Conservation (phyloP, 2,888 invertebrate species). For the Brassicogethes aeneus region DNA sequence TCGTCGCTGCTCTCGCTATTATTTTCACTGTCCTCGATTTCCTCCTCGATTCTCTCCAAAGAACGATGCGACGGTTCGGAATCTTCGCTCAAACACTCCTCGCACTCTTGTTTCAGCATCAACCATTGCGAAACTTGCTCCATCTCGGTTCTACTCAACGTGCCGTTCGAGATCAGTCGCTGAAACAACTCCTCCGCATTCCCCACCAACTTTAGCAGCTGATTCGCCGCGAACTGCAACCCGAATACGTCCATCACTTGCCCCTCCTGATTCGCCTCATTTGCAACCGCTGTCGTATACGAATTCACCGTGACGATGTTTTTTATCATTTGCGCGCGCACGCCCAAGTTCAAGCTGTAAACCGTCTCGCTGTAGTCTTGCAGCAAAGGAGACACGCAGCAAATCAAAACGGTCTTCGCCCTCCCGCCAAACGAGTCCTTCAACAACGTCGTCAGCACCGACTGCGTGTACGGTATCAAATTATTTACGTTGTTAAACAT, state of each 20-base stretch:
- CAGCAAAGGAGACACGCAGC: slow-evolving; percentile 63
- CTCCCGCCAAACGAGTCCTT: slow-evolving; percentile 70
- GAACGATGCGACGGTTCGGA: slow-evolving; percentile 46
- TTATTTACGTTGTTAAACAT: slow-evolving; percentile 25
- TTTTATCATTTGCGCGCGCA: slow-evolving; percentile 58
- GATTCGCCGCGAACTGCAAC: slow-evolving; percentile 73
- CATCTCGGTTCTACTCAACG: slow-evolving; percentile 61
- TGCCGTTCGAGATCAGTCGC: slow-evolving; percentile 60
- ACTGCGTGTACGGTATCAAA: slow-evolving; percentile 49
- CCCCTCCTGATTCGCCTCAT: slow-evolving; percentile 28
- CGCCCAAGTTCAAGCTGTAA: slow-evolving; percentile 57
- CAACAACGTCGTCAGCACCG: slow-evolving; percentile 58
- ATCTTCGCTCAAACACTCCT: slow-evolving; percentile 62
- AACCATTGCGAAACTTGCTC: slow-evolving; percentile 77
- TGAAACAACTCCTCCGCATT: slow-evolving; percentile 80
- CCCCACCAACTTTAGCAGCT: slow-evolving; percentile 72
- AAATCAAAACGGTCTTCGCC: slow-evolving; percentile 63
- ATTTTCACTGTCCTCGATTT: slow-evolving; percentile 36
- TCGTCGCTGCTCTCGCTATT: slow-evolving; percentile 36
- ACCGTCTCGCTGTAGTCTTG: slow-evolving; percentile 60
- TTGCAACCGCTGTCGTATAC: slow-evolving; percentile 35
- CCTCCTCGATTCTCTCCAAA: slow-evolving; percentile 49
- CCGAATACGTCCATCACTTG: slow-evolving; percentile 56
- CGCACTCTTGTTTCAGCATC: slow-evolving; percentile 78
- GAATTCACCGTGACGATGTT: slow-evolving; percentile 65